Base-by-base conservation (phyloP, 1,140 invertebrate species). In the Drosophila bocki region DNA sequence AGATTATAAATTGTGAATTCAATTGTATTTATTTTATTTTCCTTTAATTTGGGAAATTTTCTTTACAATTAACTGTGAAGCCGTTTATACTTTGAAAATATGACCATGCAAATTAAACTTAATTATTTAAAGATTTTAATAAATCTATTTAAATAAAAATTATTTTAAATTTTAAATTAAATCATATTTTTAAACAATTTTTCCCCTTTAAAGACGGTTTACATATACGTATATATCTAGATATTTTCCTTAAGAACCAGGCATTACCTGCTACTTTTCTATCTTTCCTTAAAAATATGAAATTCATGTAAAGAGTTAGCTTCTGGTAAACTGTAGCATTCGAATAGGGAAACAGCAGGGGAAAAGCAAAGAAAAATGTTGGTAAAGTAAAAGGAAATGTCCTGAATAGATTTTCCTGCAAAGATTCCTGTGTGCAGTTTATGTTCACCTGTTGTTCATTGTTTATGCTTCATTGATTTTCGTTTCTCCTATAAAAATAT, bases 301-400 rank as follows among this genome's bases (percentile, higher is more conserved):
- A 13, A 3, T 33, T 17, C 0, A 17, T 17, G 12, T 39, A 62
- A 65, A 50, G 57, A 2, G 39, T 22, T 67, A 19, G 9, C 33
- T 64, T 64, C n/a, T 19, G 42, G 7, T 15, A 37, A 65, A 53
- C 47, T 37, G 37, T 35, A 29, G 37, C 19, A 44, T 37, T 44
- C 13, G 47, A 63, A 69, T 35, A 51, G 60, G 47, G 1, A 6
- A 51, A 29, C 59, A 62, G 26, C 26, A 6, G 26, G 26, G 6
- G 26, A 7, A 22, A 51, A 33, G 7, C 5, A 4, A 4, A 17
- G 35, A 29, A 63, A 9, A 37, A 22, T 29, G 12, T 11, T 29
- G 35, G 12, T 0, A 29, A 32, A 33, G 13, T 22, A 1, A 26
- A 26, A 44, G 7, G 0, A 53, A 19, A 33, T 12, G 9, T 35